A percentile compares a stretch with the other conserved stretches of the same genome.
Conservation (phyloP, 2,888 invertebrate genomes). For the Drosophila macrospina region DNA sequence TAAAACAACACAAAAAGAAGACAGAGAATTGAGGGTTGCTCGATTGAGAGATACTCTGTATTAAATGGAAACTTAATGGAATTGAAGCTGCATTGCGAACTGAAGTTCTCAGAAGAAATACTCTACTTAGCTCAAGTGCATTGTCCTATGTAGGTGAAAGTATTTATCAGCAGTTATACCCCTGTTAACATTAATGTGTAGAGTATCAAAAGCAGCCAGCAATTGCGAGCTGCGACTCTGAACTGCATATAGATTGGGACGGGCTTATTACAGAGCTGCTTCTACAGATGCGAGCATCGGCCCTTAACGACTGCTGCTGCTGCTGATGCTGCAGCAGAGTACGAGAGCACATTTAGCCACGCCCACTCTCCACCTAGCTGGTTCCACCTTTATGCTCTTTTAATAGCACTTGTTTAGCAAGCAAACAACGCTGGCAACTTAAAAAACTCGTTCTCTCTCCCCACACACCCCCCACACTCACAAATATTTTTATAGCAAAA, state of each 20-base stretch:
- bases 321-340: slow-evolving; percentile 29
- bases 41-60: slow-evolving; percentile 14
- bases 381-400: slow-evolving; percentile 78
- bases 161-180: not conserved
- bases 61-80: too few relatives aligned
- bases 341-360: slow-evolving; percentile 26
- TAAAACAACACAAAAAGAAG: slow-evolving; percentile 22
- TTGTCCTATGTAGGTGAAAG: not conserved
- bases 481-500: slow-evolving; percentile 82
- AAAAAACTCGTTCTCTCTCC: slow-evolving; percentile 54
- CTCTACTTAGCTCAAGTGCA: too few relatives aligned
- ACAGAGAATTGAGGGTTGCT: not conserved
- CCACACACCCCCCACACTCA: slow-evolving; percentile 3
- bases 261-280: slow-evolving; percentile 42
- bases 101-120: too few relatives aligned
- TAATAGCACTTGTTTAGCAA: slow-evolving; percentile 81
- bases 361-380: slow-evolving; percentile 34
- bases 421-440: slow-evolving; percentile 74
- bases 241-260: slow-evolving; percentile 39
- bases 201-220: slow-evolving; percentile 18
- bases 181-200: not conserved
- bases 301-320: slow-evolving; percentile 65
- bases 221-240: slow-evolving; percentile 10
- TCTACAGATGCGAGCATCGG: slow-evolving; percentile 26
- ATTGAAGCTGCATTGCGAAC: too few relatives aligned